These are phyloP conservation scores for Latheticus oryzae DNA, from an alignment of 2,888 invertebrate species.

Conservation along the genomic window DNA sequence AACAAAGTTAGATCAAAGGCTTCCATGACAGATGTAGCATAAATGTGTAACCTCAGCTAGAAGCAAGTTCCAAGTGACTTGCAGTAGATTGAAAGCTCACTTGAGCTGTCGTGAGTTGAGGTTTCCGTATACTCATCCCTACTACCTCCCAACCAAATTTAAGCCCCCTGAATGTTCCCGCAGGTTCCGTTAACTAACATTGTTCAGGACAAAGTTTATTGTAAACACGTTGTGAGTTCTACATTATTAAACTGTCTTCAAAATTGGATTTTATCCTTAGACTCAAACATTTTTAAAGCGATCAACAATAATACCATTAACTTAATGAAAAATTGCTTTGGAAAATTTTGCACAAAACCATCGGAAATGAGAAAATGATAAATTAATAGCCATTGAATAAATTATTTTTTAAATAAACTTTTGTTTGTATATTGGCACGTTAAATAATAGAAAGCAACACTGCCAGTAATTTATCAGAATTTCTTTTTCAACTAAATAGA, in stretches of 20 bases:
- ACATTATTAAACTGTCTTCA: constrained; percentile 47
- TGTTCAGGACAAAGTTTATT: constrained; percentile 48
- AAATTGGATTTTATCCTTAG: constrained; percentile 39
- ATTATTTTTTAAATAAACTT: constrained; percentile 32
- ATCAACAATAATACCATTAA: constrained; percentile 27
- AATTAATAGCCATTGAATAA: constrained; percentile 22
- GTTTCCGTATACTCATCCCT: constrained; percentile 44
- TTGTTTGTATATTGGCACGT: constrained; percentile 33
- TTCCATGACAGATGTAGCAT: constrained; percentile 23
- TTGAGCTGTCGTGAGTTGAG: constrained; percentile 44
- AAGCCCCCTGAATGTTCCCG: constrained; percentile 45
- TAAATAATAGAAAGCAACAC: constrained; percentile 22
- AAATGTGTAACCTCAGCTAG: constrained; percentile 44
- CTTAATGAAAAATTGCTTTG: constrained; percentile 28
- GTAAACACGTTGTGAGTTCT: constrained; percentile 48
- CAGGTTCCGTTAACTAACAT: constrained; percentile 44
- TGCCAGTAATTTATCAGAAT: constrained; percentile 32
- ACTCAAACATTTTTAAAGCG: constrained; percentile 9
- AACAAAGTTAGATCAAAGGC: constrained; percentile 1
- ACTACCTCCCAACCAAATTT: constrained; percentile 35
- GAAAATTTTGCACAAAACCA: constrained; percentile 22
- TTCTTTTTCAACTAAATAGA: constrained; percentile 32
- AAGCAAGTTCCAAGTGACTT: constrained; percentile 44
- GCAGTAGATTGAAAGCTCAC: constrained; percentile 43
- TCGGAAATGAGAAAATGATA: constrained; percentile 39